A percentile compares a stretch with the other conserved stretches of the same genome.
phyloP scores from a whole-genome alignment of 2,113 vertebrate genomes.

The Pelvicachromis taeniatus region DNA sequence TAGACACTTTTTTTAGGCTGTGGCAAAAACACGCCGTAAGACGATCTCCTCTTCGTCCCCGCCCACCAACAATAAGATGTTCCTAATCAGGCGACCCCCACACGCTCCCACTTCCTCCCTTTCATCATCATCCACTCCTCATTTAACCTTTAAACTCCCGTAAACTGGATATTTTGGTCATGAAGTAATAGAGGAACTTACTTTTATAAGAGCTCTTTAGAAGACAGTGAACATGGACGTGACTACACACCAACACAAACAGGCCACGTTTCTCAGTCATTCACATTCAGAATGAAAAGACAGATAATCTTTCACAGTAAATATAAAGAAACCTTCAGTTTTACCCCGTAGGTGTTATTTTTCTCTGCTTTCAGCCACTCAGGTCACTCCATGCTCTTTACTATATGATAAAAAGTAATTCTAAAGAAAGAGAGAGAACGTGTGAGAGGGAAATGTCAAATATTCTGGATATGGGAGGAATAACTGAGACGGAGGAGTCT shows the following conservation, averaged over 20 bases:
- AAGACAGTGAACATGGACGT: neutral
- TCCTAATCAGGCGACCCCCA: neutral
- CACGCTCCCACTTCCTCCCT: neutral
- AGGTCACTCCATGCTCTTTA: neutral
- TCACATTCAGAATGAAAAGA: neutral
- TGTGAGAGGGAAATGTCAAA: constrained; percentile 41
- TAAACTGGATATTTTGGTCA: neutral
- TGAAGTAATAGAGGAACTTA: neutral
- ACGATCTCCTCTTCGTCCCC: neutral
- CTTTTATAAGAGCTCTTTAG: neutral
- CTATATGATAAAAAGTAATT: neutral
- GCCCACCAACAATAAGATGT: neutral
- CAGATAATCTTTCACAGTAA: neutral
- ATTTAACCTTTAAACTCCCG: neutral
- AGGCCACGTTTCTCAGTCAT: neutral
- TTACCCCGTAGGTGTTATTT: neutral
- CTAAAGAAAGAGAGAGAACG: neutral
- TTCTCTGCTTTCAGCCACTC: neutral
- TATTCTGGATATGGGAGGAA: neutral
- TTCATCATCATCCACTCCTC: neutral
- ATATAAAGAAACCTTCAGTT: neutral
- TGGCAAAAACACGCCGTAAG: neutral
- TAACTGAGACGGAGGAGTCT: neutral
- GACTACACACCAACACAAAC: neutral
- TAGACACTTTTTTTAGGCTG: neutral